Percentiles rank a stretch among this genome's conserved stretches.
These are phyloP conservation scores for Lutraria lutraria DNA, from an alignment of 2,888 invertebrate genomes.

Conservation along the genomic window DNA sequence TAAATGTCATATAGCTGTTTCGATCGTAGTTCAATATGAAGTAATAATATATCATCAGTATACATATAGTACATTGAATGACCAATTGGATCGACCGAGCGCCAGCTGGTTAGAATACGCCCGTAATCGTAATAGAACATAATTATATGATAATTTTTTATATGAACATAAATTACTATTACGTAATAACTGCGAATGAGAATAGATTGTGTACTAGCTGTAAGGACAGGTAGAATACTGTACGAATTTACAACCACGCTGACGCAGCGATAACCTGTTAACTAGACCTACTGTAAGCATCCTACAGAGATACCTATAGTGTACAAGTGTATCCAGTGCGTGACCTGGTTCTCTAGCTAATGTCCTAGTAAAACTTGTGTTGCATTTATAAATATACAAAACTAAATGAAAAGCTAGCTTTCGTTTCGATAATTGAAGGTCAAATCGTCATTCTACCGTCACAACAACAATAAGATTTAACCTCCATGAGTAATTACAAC, in stretches of 20 bases:
- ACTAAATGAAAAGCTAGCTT: neutral
- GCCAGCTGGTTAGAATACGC: too few species aligned
- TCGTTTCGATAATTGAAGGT: too few species aligned
- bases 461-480: neutral
- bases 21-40: too few species aligned
- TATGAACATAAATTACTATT: too few species aligned
- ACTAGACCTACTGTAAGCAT: neutral
- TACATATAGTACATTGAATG: too few species aligned
- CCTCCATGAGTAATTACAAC: neutral
- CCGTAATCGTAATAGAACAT: too few species aligned
- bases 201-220: too few species aligned
- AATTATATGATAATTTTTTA: too few species aligned
- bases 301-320: neutral
- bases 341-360: neutral
- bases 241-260: neutral
- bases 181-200: too few species aligned
- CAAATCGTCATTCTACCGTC: neutral
- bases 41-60: too few species aligned
- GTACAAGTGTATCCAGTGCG: neutral
- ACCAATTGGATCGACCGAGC: too few species aligned
- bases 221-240: neutral
- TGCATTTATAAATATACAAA: neutral
- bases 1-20: too few species aligned
- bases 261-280: neutral
- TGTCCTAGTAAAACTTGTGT: neutral